Evolutionary conservation across 2,888 invertebrate genomes (phyloP).

Genomic region (Harpalus rufipes): DNA sequence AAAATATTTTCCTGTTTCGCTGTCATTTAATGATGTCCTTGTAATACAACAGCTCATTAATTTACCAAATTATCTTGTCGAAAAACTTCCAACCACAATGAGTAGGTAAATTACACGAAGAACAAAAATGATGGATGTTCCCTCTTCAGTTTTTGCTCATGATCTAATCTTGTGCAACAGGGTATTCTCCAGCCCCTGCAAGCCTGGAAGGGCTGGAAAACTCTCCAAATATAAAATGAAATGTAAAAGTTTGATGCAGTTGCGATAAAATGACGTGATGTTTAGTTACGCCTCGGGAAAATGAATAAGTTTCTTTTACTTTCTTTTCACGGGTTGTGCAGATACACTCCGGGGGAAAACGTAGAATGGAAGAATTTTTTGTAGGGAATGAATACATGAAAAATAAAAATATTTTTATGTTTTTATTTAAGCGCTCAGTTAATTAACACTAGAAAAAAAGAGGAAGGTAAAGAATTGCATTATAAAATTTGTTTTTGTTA

Average conservation of each 20-base stretch:
- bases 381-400: constrained; percentile 31
- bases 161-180: constrained; percentile 50
- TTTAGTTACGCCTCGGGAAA: constrained; percentile 34
- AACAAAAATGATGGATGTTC: constrained; percentile 19
- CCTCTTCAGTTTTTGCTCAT: constrained; percentile 32
- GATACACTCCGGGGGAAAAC: constrained; percentile 15
- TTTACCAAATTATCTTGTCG: neutral
- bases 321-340: constrained; percentile 37
- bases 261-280: constrained; percentile 46
- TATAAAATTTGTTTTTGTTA: neutral
- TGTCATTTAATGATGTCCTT: neutral
- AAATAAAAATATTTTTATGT: constrained; percentile 4
- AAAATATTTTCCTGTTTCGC: neutral
- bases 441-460: neutral
- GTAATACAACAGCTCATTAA: neutral
- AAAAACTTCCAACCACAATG: neutral
- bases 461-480: neutral
- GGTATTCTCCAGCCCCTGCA: neutral
- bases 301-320: constrained; percentile 51
- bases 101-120: neutral
- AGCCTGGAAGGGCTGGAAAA: constrained; percentile 30
- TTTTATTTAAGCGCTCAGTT: neutral
- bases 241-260: constrained; percentile 54
- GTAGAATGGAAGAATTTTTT: constrained; percentile 33
- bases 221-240: constrained; percentile 41